These are phyloP conservation scores for Iphiclides podalirius DNA, from an alignment of 2,888 invertebrate species.

Conservation along the genomic window DNA sequence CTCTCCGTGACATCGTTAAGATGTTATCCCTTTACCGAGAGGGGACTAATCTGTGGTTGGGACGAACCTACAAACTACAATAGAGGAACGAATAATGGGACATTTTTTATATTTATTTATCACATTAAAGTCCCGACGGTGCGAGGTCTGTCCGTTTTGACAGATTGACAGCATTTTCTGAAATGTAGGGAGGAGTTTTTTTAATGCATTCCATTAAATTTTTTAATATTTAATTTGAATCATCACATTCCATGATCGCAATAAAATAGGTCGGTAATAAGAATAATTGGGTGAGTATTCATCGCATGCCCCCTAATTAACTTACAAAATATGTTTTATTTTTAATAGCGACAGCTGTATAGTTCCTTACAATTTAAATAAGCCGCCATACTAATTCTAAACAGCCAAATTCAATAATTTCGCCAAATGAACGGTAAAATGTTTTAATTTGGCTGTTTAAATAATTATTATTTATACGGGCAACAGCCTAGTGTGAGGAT, in stretches of 20 bases:
- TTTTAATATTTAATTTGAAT: background rate
- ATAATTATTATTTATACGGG: too few species aligned
- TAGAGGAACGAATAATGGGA: slow-evolving; percentile 70
- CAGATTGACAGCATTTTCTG: slow-evolving; percentile 52
- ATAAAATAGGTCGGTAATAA: too few species aligned
- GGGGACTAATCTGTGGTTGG: slow-evolving; percentile 69
- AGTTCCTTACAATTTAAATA: too few species aligned
- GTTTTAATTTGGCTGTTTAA: too few species aligned
- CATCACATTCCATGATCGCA: background rate
- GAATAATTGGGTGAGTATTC: too few species aligned
- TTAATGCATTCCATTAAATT: background rate
- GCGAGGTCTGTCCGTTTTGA: slow-evolving; percentile 54
- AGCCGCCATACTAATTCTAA: too few species aligned
- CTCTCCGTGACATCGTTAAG: slow-evolving; percentile 69
- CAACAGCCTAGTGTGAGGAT: too few species aligned
- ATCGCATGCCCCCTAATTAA: too few species aligned
- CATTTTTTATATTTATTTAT: slow-evolving; percentile 58
- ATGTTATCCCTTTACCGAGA: slow-evolving; percentile 71
- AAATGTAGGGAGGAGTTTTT: background rate
- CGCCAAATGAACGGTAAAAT: too few species aligned
- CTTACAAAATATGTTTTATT: too few species aligned
- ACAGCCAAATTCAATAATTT: too few species aligned
- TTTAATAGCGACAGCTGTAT: too few species aligned
- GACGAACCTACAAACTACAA: slow-evolving; percentile 49
- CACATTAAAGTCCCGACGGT: slow-evolving; percentile 52